Percentiles rank a stretch among this genome's conserved stretches.
These are phyloP conservation scores for Perca schrenkii DNA, from an alignment of 2,113 vertebrate genomes.

Conservation along the genomic window DNA sequence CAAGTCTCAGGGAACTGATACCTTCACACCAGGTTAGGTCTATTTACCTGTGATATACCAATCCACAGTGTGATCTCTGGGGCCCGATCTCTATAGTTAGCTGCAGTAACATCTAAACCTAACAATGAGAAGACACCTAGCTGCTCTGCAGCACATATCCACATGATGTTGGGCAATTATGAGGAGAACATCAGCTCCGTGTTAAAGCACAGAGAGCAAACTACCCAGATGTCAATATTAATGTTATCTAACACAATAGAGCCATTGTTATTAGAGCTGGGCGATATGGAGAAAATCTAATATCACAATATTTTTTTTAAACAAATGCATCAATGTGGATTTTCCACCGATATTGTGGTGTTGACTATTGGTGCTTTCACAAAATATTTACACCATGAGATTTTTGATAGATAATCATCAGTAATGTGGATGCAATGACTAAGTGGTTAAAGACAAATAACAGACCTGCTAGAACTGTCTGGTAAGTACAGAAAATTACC, in stretches of 20 bases:
- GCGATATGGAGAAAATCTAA: too few relatives aligned
- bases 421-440: too few relatives aligned
- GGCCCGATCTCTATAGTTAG: constrained; percentile 34
- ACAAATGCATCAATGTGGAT: too few relatives aligned
- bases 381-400: too few relatives aligned
- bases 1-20: constrained; percentile 61
- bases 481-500: too few relatives aligned
- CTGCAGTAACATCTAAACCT: background rate
- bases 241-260: constrained; percentile 4
- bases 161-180: constrained; percentile 28
- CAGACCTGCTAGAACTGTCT: too few relatives aligned
- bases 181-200: constrained; percentile 11
- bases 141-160: constrained; percentile 33
- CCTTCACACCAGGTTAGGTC: constrained; percentile 52
- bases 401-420: too few relatives aligned
- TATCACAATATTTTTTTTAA: too few relatives aligned
- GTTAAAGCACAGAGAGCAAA: background rate
- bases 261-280: background rate
- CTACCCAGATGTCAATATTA: background rate
- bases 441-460: too few relatives aligned
- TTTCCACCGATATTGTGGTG: too few relatives aligned
- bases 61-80: constrained; percentile 35
- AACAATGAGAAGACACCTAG: constrained; percentile 44
- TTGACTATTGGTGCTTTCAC: too few relatives aligned
- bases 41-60: constrained; percentile 59